Evolutionary conservation across 2,888 invertebrate species (phyloP).

Genomic region (Anaspis maculata): DNA sequence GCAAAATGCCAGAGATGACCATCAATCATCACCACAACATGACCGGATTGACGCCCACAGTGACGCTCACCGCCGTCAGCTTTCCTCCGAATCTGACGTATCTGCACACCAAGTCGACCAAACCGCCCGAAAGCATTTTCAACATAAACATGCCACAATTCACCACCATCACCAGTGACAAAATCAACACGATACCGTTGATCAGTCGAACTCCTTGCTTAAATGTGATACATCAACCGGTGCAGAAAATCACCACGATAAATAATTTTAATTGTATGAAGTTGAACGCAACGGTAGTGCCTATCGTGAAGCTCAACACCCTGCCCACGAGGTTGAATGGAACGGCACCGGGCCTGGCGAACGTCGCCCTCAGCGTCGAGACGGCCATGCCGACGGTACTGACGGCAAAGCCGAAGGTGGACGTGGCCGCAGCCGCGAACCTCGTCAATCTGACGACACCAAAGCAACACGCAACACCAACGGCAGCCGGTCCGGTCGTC

Average conservation of each 20-base stretch:
- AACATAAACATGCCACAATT: constrained; percentile 36
- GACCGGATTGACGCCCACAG: constrained; percentile 34
- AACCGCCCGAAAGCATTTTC: constrained; percentile 32
- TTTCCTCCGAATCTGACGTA: constrained; percentile 39
- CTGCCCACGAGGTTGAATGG: constrained; percentile 34
- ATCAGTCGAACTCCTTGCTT: constrained; percentile 36
- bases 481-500: background rate
- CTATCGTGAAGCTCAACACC: constrained; percentile 41
- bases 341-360: constrained; percentile 9
- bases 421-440: constrained; percentile 4
- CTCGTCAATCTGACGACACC: too few species aligned
- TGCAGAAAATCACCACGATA: constrained; percentile 35
- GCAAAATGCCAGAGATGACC: constrained; percentile 32
- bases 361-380: constrained; percentile 32
- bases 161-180: constrained; percentile 32
- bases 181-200: constrained; percentile 35
- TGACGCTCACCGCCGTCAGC: constrained; percentile 37
- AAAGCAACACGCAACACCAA: constrained; percentile 13
- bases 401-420: constrained; percentile 25
- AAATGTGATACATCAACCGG: constrained; percentile 35
- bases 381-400: constrained; percentile 39
- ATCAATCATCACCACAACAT: constrained; percentile 21
- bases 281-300: constrained; percentile 42
- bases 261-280: constrained; percentile 41
- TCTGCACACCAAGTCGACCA: constrained; percentile 38